Evolutionary conservation across 1,140 invertebrate genomes (phyloP).

Genomic region (Drusus annulatus): DNA sequence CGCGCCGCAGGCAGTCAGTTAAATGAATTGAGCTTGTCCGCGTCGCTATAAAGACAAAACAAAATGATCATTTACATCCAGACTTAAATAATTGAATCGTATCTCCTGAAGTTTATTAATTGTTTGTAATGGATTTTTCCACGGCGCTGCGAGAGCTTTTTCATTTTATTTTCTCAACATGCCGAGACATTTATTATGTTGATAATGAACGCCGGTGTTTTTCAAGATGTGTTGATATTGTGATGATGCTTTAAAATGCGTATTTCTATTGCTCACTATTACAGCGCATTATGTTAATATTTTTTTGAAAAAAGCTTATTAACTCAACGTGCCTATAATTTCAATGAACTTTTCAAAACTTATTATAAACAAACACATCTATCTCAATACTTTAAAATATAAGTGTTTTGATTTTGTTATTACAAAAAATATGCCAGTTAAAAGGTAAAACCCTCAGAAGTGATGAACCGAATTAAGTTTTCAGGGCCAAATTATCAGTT

Average conservation of each 20-base stretch:
- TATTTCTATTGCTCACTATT: too few species aligned
- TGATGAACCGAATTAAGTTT: too few species aligned
- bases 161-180: not conserved
- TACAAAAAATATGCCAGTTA: not conserved
- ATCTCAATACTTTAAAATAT: not conserved
- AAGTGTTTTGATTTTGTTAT: not conserved
- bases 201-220: not conserved
- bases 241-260: not conserved
- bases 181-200: not conserved
- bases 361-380: not conserved
- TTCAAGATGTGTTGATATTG: not conserved
- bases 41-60: slow-evolving; percentile 31
- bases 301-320: too few species aligned
- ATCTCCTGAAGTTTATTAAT: slow-evolving; percentile 45
- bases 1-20: slow-evolving; percentile 29
- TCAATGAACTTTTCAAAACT: not conserved
- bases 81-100: slow-evolving; percentile 49
- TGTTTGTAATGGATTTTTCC: slow-evolving; percentile 32
- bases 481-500: too few species aligned
- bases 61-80: slow-evolving; percentile 43
- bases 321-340: too few species aligned
- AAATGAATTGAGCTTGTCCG: slow-evolving; percentile 46
- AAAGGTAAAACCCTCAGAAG: too few species aligned
- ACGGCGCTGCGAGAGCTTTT: slow-evolving; percentile 12
- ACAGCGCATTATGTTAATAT: too few species aligned